Evolutionary conservation across 2,888 invertebrate genomes (phyloP).

Genomic region (Junonia oenone): DNA sequence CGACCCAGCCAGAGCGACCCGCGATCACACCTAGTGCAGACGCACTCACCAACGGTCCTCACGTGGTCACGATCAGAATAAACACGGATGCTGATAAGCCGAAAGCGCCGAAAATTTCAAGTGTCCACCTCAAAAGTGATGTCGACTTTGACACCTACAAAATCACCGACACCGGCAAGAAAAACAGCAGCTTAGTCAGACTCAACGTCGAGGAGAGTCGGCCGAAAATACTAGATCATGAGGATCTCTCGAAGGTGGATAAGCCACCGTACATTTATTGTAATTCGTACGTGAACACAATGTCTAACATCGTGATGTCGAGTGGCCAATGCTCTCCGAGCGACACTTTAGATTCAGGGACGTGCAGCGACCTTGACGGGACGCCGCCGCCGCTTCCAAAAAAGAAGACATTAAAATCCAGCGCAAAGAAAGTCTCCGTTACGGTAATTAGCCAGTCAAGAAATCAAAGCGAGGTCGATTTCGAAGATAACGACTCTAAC

Average conservation of each 20-base stretch:
- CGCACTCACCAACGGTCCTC: conserved; percentile 67
- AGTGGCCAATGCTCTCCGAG: conserved; percentile 91
- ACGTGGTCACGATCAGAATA: conserved; percentile 86
- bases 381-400: conserved; percentile 85
- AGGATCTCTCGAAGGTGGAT: conserved; percentile 63
- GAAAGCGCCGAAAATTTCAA: conserved; percentile 69
- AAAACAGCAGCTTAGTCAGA: conserved; percentile 78
- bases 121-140: conserved; percentile 71
- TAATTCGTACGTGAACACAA: conserved; percentile 76
- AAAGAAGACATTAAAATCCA: conserved; percentile 80
- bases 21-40: conserved; percentile 66
- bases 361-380: conserved; percentile 90
- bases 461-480: conserved; percentile 83
- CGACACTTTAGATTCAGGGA: conserved; percentile 90
- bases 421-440: conserved; percentile 75
- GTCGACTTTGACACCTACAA: conserved; percentile 64
- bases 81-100: conserved; percentile 80
- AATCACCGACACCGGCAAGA: conserved; percentile 58
- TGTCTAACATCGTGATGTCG: conserved; percentile 82
- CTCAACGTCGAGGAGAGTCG: conserved; percentile 76
- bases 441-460: conserved; percentile 77
- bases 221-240: conserved; percentile 74
- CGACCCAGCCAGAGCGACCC: conserved; percentile 71
- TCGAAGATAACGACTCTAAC: conserved; percentile 86
- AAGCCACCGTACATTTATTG: conserved; percentile 82